Conservation (phyloP, 2,797 vertebrate species). For the Trichosurus vulpecula region DNA sequence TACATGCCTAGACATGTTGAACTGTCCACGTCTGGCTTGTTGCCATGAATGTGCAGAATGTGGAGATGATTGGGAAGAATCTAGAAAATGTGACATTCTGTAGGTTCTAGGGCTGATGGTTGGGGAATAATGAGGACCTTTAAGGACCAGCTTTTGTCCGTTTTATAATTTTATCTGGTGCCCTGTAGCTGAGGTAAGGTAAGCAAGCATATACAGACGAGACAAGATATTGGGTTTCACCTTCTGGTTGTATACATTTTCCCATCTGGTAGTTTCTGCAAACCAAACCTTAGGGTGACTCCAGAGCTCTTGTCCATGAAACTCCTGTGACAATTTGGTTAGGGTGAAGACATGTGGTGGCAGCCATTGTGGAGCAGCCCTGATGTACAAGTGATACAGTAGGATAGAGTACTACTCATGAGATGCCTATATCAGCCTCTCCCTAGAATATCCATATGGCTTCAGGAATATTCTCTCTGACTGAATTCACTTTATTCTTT, state of each 20-base stretch:
- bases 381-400: constrained; percentile 8
- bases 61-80: neutral
- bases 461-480: constrained; percentile 51
- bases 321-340: neutral
- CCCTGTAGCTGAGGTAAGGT: neutral
- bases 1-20: neutral
- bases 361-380: constrained; percentile 42
- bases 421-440: constrained; percentile 2
- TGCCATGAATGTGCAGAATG: neutral
- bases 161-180: neutral
- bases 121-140: neutral
- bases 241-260: neutral
- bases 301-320: neutral
- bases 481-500: constrained; percentile 60
- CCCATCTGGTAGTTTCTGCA: neutral
- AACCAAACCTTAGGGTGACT: neutral
- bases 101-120: neutral
- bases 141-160: neutral
- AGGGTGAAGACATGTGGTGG: neutral
- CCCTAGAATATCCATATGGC: constrained; percentile 50
- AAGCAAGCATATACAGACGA: neutral
- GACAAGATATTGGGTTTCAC: neutral
- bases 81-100: neutral
- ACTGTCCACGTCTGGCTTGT: neutral
- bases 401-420: constrained; percentile 32